Evolutionary conservation across 2,113 vertebrate species (phyloP), one percentile per base, ranked within the genome.

Genomic region (Strix aluco): DNA sequence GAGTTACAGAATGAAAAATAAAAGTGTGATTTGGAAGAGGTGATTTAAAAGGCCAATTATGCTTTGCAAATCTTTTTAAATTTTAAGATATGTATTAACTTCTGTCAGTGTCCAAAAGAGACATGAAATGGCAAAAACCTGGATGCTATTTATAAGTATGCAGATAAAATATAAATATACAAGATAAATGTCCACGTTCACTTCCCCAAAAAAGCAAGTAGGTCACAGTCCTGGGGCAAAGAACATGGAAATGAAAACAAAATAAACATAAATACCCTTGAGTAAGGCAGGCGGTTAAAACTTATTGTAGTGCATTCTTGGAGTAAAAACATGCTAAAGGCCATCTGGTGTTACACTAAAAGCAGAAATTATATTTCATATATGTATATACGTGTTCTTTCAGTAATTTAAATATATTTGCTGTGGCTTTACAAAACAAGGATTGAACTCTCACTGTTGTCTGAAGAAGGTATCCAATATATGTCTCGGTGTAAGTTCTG

Each of bases 361-460:
- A 77, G 29, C 7, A 52, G 25, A 72, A 69, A 65, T 51, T 57
- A 4, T 44, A 58, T 52, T 66, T 79, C 21, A 17, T 34, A 8
- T 59, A 10, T 42, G 13, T 46, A 62, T 13, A 17, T 51, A 38
- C 0, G 0, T 58, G 5, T 40, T 80, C 46, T 71, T 67, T 55
- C 21, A 59, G 51, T 55, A 69, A 59, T 22, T 72, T 55, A 55
- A 63, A 44, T 83, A 20, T 26, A 26, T 52, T 44, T 66, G 3
- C 12, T 46, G 17, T 61, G 18, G 30, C 17, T 70, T 66, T 73
- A 73, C 7, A 66, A 74, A 94, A 40, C 27, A 81, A 42, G 11
- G 27, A 20, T 34, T 38, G 34, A 15, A 21, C 29, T 69, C 15
- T 55, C 19, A 23, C 4, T 49, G 0, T 55, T 4, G 0, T 38